These are phyloP conservation scores for Zosterops borbonicus DNA, from an alignment of 2,113 vertebrate genomes.

Conservation along the genomic window DNA sequence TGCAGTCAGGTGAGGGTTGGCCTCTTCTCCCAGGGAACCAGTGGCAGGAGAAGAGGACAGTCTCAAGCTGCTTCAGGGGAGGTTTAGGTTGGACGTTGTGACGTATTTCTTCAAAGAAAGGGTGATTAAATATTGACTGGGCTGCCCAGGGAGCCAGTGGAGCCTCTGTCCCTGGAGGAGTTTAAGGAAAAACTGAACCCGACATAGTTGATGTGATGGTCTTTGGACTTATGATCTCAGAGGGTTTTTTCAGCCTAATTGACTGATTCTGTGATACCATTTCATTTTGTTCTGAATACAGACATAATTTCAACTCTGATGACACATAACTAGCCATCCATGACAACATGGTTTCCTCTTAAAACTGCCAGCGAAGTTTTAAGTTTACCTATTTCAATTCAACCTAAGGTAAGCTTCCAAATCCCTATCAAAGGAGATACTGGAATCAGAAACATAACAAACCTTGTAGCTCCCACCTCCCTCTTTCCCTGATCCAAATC, in stretches of 20 bases:
- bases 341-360: accelerated
- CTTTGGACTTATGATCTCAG: not conserved
- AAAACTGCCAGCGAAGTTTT: not conserved
- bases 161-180: not conserved
- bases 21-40: not conserved
- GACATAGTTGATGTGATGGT: not conserved
- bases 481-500: not conserved
- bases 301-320: not conserved
- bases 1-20: not conserved
- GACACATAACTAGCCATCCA: not conserved
- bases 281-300: not conserved
- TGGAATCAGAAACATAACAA: not conserved
- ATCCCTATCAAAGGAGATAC: not conserved
- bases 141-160: not conserved
- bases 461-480: not conserved
- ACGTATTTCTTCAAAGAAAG: not conserved
- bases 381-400: not conserved
- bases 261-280: not conserved
- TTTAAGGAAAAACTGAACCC: not conserved
- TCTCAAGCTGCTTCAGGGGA: not conserved
- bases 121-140: not conserved
- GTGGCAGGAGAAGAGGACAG: not conserved
- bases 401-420: not conserved
- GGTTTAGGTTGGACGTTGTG: not conserved
- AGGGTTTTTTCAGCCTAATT: not conserved